Evolutionary conservation across 2,888 invertebrate genomes (phyloP), one percentile per base, ranked within the genome.

Genomic region (Spialia ferax): DNA sequence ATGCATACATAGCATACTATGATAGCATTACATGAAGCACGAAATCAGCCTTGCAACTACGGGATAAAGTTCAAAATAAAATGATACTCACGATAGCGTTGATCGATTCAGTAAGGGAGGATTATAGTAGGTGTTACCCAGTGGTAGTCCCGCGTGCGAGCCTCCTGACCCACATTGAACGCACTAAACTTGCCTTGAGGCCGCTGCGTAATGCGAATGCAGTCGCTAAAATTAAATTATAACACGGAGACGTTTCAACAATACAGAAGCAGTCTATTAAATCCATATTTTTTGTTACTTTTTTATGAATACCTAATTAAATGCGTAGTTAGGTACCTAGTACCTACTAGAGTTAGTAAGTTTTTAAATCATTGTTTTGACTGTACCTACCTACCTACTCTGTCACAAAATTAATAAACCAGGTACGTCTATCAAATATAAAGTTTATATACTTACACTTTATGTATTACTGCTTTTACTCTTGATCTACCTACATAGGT

Each of bases 151-250:
- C 69, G 74, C 73, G 70, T 76, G 71, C 72, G 79, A 82, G 80
- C 87, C 87, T 87, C 81, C 86, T 93, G 92, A 93, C 93, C 91
- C 88, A 93, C 79, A 91, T 93, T 79, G 81, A 75, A 76, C 75
- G 71, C 74, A 74, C 66, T 73, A 71, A 65, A 73, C 71, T 63
- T 66, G 73, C 70, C 66, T 62, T 69, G 50, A 62, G 38, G 70
- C 74, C 76, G 82, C 83, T 87, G 87, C 86, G 87, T 90, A 86
- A 80, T 87, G 89, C 87, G 86, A 87, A 87, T 89, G 87, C 90
- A 89, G 80, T 69, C 61, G 61, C 67, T 61, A 61, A 67, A 67
- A 67, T 67, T 67, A 61, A 67, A 67, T 67, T 67, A 67, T 54
- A 48, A 35, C 60, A 32, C 22, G 45, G 45, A 42, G 45, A 48